Base-by-base conservation (phyloP, 2,888 invertebrate genomes). In the Tetrapedia diversipes region DNA sequence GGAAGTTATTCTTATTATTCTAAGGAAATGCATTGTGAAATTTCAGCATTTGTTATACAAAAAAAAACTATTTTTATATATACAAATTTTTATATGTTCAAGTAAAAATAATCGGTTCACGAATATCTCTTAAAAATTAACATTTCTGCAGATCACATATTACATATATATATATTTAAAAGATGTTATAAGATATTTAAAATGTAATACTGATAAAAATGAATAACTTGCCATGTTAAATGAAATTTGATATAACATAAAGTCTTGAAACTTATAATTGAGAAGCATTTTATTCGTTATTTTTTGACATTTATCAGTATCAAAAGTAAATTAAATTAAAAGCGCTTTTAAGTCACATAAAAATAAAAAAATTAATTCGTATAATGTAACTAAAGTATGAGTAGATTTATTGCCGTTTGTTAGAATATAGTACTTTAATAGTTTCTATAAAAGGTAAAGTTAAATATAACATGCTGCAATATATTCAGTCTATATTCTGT, bases 91-190 rank as follows among this genome's bases (percentile, higher is more conserved):
- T 41, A 49, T 27, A 71, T 37, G 43, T 37, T 61, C n/a, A n/a
- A 71, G 22, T 73, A 60, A 61, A 71, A 53, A 29, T 60, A 60
- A 72, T 47, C 39, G 45, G 24, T 54, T 45, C 27, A 4, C 61
- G 64, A 57, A 57, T 57, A 64, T 73, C 54, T 64, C 64, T 57
- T 73, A 74, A 57, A 51, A 57, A 57, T 63, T 72, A 72, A 49
- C 29, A 41, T 34, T 10, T 61, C 37, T 49, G 39, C 45, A 29
- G 39, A 53, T 14, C 43, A 39, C 24, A 29, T 51, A 14, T 68
- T 56, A 74, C 24, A 57, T 47, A 54, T n/a, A n/a, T 56, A 57
- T 45, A 73, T 39, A 39, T 72, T 34, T 43, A 73, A 51, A 63
- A 3, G 71, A 64, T 45, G 16, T 24, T 74, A 34, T 39, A 59